Evolutionary conservation across 1,140 invertebrate genomes (phyloP).

Genomic region (Drosophila subpulchrella): DNA sequence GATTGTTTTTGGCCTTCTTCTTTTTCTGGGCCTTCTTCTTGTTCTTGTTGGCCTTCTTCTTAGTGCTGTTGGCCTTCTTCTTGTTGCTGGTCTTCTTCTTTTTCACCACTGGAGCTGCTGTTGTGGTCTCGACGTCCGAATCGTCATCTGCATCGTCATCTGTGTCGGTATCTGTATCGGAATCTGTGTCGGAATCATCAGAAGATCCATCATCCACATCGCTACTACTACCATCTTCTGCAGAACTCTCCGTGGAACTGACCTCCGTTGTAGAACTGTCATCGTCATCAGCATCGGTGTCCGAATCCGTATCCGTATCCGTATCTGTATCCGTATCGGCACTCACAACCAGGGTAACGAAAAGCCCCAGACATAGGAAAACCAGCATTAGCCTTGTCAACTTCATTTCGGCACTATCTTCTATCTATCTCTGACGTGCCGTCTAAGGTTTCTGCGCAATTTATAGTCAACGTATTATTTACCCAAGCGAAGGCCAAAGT

Average conservation of each 20-base stretch:
- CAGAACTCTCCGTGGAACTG: background rate
- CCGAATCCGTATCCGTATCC: background rate
- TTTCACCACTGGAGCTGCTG: background rate
- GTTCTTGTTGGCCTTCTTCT: background rate
- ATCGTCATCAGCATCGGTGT: background rate
- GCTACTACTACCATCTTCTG: background rate
- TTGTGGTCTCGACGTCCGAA: background rate
- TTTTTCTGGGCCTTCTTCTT: constrained; percentile 14
- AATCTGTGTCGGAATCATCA: background rate
- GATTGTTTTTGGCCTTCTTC: background rate
- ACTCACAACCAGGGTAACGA: constrained; percentile 2
- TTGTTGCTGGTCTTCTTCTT: background rate
- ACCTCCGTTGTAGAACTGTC: background rate
- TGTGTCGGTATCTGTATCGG: background rate
- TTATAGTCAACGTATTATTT: constrained; percentile 51
- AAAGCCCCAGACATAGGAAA: constrained; percentile 41
- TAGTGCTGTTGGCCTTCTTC: constrained; percentile 22
- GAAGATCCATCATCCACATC: constrained; percentile 1
- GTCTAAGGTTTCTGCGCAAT: constrained; percentile 7
- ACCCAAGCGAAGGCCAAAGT: constrained; percentile 19
- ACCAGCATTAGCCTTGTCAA: constrained; percentile 47
- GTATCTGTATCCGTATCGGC: constrained; percentile 13
- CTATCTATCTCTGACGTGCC: constrained; percentile 20
- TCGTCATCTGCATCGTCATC: background rate
- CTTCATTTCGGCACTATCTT: constrained; percentile 45